Percentiles rank a stretch among this genome's conserved stretches.
Conservation (phyloP, 23 tunicate species). For the Phallusia fumigata region DNA sequence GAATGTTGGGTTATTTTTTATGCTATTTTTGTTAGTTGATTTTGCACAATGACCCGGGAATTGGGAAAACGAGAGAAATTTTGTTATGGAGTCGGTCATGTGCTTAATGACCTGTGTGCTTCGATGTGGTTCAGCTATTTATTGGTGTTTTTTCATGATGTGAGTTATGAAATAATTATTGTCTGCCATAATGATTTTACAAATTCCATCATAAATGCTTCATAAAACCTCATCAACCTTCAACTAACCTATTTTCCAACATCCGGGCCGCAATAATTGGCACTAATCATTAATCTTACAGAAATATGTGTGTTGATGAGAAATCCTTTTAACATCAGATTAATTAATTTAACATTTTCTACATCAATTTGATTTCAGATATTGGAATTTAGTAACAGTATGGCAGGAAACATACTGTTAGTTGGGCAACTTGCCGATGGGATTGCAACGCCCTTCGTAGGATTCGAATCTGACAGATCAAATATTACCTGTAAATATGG, state of each 20-base stretch:
- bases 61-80: conserved; percentile 23
- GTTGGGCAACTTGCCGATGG: conserved; percentile 98
- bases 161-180: conserved; percentile 13
- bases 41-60: neutral
- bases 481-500: conserved; percentile 67
- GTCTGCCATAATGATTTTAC: neutral
- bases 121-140: conserved; percentile 99
- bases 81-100: conserved; percentile 90
- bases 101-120: conserved; percentile 97
- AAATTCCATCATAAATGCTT: no score
- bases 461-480: conserved; percentile 89
- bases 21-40: neutral
- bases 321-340: no score
- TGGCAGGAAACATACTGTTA: conserved; percentile 88
- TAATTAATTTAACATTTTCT: neutral
- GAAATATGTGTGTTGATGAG: no score
- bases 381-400: conserved; percentile 71
- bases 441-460: conserved; percentile 93
- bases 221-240: no score
- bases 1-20: neutral
- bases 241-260: no score
- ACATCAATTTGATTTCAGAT: no score
- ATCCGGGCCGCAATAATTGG: no score
- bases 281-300: no score
- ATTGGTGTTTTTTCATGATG: conserved; percentile 80